Evolutionary conservation across 2,113 vertebrate genomes (phyloP).

Genomic region (Pardalotus punctatus): DNA sequence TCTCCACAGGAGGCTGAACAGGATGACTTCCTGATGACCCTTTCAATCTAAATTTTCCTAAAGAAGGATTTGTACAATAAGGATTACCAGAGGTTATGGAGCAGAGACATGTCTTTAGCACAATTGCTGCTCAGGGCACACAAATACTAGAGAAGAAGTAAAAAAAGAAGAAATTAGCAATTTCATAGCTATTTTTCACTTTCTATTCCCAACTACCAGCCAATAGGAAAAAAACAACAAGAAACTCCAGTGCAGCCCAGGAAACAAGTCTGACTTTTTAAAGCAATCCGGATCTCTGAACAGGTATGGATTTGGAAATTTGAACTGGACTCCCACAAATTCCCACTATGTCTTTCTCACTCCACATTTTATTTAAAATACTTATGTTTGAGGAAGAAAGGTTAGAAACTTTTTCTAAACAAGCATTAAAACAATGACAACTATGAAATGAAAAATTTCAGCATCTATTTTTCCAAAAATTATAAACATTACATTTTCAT

Average conservation of each 20-base stretch:
- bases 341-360: background rate
- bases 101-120: background rate
- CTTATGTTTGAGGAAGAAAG: background rate
- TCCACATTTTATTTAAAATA: background rate
- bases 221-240: background rate
- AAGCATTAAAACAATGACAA: background rate
- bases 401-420: background rate
- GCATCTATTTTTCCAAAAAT: background rate
- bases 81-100: background rate
- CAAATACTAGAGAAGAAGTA: background rate
- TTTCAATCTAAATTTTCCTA: background rate
- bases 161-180: background rate
- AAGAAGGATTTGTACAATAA: background rate
- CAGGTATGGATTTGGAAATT: background rate
- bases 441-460: background rate
- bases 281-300: background rate
- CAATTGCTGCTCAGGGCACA: background rate
- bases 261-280: background rate
- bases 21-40: background rate
- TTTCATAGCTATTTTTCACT: background rate
- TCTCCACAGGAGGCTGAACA: background rate
- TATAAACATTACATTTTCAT: background rate
- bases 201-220: background rate
- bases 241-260: background rate
- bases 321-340: background rate